Evolutionary conservation across 1,140 invertebrate genomes (phyloP).

Genomic region (Drosophila micromelanica): DNA sequence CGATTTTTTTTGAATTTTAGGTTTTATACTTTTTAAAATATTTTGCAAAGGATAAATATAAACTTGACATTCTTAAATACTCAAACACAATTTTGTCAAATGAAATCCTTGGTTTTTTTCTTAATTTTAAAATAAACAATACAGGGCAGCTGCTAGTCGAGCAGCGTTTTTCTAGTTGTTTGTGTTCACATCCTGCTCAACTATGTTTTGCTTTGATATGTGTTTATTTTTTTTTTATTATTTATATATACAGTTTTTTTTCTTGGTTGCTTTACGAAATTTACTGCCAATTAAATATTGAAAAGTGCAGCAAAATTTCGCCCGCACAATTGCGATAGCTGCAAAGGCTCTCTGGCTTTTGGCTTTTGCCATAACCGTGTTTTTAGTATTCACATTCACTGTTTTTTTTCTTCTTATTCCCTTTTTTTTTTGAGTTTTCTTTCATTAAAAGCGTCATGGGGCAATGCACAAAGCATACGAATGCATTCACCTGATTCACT

Average conservation of each 20-base stretch:
- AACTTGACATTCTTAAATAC: neutral
- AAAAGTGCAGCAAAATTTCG: constrained; percentile 31
- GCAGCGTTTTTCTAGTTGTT: neutral
- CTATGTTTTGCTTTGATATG: constrained; percentile 12
- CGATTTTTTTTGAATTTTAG: too few species aligned
- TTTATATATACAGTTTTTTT: constrained; percentile 6
- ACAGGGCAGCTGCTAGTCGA: neutral
- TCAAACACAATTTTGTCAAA: too few species aligned
- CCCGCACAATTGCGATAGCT: neutral
- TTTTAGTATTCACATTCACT: constrained; percentile 19
- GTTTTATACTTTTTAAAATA: too few species aligned
- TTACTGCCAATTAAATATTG: constrained; percentile 62
- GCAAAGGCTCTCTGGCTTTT: neutral
- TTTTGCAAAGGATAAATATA: neutral
- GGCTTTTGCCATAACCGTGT: constrained; percentile 14
- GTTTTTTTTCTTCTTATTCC: neutral
- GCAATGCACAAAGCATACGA: constrained; percentile 45
- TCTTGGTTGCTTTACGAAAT: constrained; percentile 18
- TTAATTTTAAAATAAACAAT: too few species aligned
- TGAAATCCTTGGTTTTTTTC: too few species aligned
- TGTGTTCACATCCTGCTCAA: neutral
- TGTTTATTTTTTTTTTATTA: constrained; percentile 20
- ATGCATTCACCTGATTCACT: constrained; percentile 19
- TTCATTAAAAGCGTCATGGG: constrained; percentile 48
- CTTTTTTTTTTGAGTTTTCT: neutral